phyloP scores from a whole-genome alignment of 2,888 invertebrate species.

The Prosapia bicincta region DNA sequence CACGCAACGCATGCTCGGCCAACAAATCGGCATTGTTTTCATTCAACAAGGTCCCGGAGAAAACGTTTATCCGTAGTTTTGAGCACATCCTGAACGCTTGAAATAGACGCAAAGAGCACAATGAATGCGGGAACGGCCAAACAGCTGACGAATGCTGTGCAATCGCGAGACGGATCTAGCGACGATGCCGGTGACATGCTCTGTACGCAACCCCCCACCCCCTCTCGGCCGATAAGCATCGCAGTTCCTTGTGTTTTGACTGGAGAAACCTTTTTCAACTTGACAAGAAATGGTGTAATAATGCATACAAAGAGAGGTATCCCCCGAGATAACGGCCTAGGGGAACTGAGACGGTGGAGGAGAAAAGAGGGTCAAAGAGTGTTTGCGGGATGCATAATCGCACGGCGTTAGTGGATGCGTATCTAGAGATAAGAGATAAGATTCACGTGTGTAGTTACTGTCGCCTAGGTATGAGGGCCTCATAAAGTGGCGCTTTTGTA shows the following conservation, averaged over 20 bases:
- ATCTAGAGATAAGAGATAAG: neutral
- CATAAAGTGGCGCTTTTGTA: too few species aligned
- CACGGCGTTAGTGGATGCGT: neutral
- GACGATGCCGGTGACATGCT: neutral
- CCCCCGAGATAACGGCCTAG: neutral
- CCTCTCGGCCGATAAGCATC: neutral
- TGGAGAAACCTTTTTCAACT: neutral
- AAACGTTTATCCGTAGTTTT: too few species aligned
- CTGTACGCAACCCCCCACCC: too few species aligned
- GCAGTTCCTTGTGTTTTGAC: neutral
- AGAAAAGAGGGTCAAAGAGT: neutral
- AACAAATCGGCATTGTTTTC: too few species aligned
- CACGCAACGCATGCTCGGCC: too few species aligned
- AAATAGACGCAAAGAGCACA: neutral
- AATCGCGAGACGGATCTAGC: neutral
- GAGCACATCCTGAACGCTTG: neutral
- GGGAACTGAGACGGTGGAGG: neutral
- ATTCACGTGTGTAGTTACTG: neutral
- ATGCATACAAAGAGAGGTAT: neutral
- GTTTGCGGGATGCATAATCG: neutral
- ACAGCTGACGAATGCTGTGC: neutral
- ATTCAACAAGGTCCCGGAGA: too few species aligned
- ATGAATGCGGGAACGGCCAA: neutral
- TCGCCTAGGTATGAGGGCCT: neutral
- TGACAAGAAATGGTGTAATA: slow-evolving; percentile 2